These are phyloP conservation scores for Hemiscyllium ocellatum DNA, from an alignment of 2,113 vertebrate genomes.

Conservation along the genomic window DNA sequence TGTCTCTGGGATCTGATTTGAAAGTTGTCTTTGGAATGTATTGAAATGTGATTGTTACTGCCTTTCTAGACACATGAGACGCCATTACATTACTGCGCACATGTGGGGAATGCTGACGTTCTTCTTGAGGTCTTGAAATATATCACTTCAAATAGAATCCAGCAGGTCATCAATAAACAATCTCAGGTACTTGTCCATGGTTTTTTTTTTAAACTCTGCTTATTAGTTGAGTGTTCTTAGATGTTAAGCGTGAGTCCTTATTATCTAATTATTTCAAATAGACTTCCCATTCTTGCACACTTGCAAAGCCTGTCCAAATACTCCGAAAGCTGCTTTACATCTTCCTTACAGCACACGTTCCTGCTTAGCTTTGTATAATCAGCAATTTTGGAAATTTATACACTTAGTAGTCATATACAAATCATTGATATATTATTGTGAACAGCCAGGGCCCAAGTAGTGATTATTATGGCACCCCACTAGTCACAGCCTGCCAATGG, in stretches of 20 bases:
- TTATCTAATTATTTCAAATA: neutral
- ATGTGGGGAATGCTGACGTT: slow-evolving; percentile 42
- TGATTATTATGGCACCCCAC: no score
- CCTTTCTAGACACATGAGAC: slow-evolving; percentile 42
- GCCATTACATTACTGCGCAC: slow-evolving; percentile 46
- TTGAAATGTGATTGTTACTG: neutral
- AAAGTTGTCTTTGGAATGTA: neutral
- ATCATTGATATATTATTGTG: no score
- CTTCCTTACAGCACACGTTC: no score
- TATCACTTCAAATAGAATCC: slow-evolving; percentile 40
- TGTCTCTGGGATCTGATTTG: neutral
- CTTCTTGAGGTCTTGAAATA: slow-evolving; percentile 44
- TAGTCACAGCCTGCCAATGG: no score
- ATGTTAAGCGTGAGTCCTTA: neutral
- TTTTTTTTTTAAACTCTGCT: neutral
- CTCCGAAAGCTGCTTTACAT: no score
- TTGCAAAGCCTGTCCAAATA: no score
- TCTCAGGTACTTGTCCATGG: slow-evolving; percentile 41
- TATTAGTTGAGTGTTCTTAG: neutral
- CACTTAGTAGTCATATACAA: no score
- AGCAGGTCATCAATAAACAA: slow-evolving; percentile 48
- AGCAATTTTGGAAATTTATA: no score
- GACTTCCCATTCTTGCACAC: no score
- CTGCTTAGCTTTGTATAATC: no score
- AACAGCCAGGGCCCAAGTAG: no score